Conservation (phyloP, 2,113 vertebrate species). For the Ursus arctos region DNA sequence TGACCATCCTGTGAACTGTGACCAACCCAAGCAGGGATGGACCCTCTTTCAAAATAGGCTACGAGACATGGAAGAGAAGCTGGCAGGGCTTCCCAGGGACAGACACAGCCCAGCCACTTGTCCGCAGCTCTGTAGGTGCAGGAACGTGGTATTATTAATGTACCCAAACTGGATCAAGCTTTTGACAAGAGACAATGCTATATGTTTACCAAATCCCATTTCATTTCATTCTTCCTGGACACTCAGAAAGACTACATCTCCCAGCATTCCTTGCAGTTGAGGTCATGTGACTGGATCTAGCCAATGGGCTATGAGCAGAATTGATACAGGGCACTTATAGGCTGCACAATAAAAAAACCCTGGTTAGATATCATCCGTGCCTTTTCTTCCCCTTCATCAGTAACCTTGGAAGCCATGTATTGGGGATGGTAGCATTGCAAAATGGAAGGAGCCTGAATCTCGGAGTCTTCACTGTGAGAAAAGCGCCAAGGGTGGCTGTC, state of each 20-base stretch:
- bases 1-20: not conserved
- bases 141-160: not conserved
- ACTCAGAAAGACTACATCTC: constrained; percentile 25
- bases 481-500: not conserved
- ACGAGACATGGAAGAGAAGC: not conserved
- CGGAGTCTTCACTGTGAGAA: not conserved
- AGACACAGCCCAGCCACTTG: not conserved
- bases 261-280: not conserved
- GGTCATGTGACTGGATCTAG: not conserved
- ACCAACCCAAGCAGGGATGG: not conserved
- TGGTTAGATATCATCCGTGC: not conserved
- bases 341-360: not conserved
- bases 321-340: not conserved
- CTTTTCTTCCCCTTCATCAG: not conserved
- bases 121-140: not conserved
- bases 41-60: not conserved
- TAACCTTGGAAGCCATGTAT: not conserved
- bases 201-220: not conserved
- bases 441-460: not conserved
- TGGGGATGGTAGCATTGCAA: not conserved
- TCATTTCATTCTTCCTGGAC: not conserved
- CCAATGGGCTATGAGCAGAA: not conserved
- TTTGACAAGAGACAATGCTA: not conserved
- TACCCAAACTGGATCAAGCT: not conserved
- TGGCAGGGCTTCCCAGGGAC: not conserved